phyloP scores from a whole-genome alignment of 2,888 invertebrate species.

The Sialis lutaria region DNA sequence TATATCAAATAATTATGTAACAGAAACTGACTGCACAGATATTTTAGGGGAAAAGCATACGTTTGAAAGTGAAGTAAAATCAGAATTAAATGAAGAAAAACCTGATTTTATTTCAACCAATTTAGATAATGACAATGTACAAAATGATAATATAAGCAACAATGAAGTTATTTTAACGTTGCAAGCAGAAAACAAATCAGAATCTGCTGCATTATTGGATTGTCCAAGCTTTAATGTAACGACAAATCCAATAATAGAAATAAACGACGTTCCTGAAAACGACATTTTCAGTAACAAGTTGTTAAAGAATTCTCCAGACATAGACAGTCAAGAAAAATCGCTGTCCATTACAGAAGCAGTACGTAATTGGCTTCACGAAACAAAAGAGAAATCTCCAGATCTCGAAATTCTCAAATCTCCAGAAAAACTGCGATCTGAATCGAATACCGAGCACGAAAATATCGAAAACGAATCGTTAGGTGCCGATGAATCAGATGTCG shows the following conservation, averaged over 20 bases:
- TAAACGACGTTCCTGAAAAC: not conserved
- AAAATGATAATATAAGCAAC: not conserved
- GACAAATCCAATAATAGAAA: not conserved
- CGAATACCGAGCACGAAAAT: conserved; percentile 9
- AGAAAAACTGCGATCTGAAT: conserved; percentile 20
- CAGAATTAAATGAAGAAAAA: not conserved
- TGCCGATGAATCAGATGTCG: conserved; percentile 11
- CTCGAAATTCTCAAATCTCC: conserved; percentile 25
- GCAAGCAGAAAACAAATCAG: not conserved
- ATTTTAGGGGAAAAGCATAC: too few species aligned
- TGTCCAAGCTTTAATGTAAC: too few species aligned
- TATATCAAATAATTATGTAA: not conserved
- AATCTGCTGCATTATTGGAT: not conserved
- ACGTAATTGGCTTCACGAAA: conserved; percentile 35
- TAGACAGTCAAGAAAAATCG: not conserved
- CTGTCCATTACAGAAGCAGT: conserved; percentile 35
- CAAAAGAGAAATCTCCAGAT: conserved; percentile 24
- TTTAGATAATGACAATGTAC: too few species aligned
- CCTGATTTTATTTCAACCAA: too few species aligned
- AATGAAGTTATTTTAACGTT: not conserved
- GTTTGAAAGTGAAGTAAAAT: not conserved
- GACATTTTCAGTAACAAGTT: not conserved
- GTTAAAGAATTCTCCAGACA: not conserved
- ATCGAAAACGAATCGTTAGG: conserved; percentile 12
- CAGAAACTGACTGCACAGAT: not conserved